Evolutionary conservation across 2,113 vertebrate genomes (phyloP).

Genomic region (Piprites chloris): DNA sequence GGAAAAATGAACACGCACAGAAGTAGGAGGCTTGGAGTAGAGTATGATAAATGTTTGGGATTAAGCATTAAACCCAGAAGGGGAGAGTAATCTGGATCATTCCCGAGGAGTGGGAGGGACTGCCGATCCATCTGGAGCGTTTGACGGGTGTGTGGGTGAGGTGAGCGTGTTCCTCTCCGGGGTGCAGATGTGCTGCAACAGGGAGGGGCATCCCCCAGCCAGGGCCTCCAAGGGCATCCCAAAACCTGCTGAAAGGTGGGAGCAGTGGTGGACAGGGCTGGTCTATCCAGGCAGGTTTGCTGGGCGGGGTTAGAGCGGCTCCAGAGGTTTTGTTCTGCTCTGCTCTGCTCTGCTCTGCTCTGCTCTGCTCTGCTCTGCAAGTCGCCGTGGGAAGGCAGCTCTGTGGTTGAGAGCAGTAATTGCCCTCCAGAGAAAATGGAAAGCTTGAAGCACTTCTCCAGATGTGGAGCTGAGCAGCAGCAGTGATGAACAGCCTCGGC

Average conservation of each 20-base stretch:
- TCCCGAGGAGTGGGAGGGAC: neutral
- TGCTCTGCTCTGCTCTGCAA: neutral
- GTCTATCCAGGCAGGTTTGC: neutral
- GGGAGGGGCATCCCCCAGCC: neutral
- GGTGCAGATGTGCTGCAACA: neutral
- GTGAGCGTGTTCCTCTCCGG: neutral
- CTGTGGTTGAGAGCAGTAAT: neutral
- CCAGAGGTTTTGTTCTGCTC: neutral
- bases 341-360: neutral
- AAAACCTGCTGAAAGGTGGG: neutral
- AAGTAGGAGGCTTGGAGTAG: neutral
- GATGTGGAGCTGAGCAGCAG: neutral
- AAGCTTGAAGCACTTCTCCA: neutral
- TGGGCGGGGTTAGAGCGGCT: neutral
- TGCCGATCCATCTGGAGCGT: neutral
- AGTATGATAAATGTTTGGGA: slow-evolving; percentile 27
- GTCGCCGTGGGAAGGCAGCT: neutral
- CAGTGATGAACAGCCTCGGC: neutral
- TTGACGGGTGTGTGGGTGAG: neutral
- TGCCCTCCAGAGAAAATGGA: neutral
- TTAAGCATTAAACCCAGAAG: slow-evolving; percentile 1
- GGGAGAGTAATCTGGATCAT: neutral
- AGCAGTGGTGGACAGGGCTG: neutral
- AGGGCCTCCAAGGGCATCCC: neutral
- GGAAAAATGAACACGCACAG: neutral